Conservation (phyloP, 92 coral and sea anemone species). For the Meandrina meandrites region DNA sequence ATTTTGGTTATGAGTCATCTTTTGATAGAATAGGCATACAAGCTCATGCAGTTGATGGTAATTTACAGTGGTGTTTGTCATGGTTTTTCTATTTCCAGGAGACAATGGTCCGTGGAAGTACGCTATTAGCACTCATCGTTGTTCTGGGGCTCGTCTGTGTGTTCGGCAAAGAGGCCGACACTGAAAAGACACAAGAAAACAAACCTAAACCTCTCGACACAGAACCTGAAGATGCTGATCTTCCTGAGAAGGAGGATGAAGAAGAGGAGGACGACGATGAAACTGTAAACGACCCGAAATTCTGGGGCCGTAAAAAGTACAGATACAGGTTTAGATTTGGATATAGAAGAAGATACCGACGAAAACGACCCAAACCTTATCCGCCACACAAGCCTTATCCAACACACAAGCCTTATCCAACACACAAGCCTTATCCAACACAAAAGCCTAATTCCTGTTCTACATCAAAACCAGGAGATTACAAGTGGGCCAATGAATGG, state of each 20-base stretch:
- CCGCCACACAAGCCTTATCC: neutral
- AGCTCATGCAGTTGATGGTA: neutral
- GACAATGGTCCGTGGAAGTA: conserved; percentile 19
- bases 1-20: neutral
- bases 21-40: neutral
- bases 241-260: conserved; percentile 9
- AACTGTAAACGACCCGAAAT: conserved; percentile 12
- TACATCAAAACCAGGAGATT: neutral
- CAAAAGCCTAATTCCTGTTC: neutral
- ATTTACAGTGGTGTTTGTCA: neutral
- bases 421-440: neutral
- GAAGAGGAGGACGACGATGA: neutral
- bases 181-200: conserved; percentile 9
- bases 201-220: neutral
- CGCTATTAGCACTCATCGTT: conserved; percentile 8
- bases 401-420: neutral
- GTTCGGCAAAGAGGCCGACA: neutral
- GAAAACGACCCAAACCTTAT: neutral
- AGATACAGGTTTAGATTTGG: neutral
- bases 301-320: neutral
- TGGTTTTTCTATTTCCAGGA: neutral
- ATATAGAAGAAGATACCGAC: neutral
- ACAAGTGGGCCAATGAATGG: conserved; percentile 28
- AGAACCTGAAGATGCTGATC: conserved; percentile 18
- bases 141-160: conserved; percentile 24